Base-by-base conservation (phyloP, 1,140 invertebrate genomes). In the Bathynomus jamesi region DNA sequence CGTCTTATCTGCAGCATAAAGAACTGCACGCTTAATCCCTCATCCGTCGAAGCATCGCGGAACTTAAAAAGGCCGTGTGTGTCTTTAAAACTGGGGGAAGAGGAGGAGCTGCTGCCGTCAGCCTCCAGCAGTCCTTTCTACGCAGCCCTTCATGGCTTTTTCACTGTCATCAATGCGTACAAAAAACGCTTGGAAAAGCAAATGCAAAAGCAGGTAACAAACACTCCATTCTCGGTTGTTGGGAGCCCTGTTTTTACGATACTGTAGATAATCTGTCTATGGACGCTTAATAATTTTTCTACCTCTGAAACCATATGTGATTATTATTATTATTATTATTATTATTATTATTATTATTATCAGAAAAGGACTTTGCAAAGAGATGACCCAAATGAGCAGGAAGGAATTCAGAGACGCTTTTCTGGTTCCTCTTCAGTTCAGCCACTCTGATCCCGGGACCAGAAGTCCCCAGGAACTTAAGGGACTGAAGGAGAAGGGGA, bases 111-210 rank as follows among this genome's bases (percentile, higher is more conserved):
- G 63, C 71, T 46, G 65, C 30, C 1, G 82, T 83, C 73, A 74
- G 53, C 29, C 78, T 62, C 7, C 65, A 72, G 61, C 78, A 79
- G 11, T 29, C 65, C 2, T 61, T 81, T 62, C 67, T 78, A 13
- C 80, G 83, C 83, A 3, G 80, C 82, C 4, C 76, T 84, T 3
- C 82, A 83, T 73, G 79, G 82, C 8, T 79, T 84, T 7, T 83
- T 80, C 67, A 80, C 81, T 0, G 82, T 83, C 70, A 82, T 83
- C 28, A 78, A 76, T 61, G 82, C 82, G 0, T 76, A 83, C 29
- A 79, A 80, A 10, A n/a, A 79, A 79, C 27, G 83, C 83, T 2
- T 83, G 83, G 77, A 65, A 67, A 5, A 74, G 69, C 17, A 76
- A 79, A 31, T 84, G 83, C 76, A 71, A 75, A n/a, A 72, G 72